Evolutionary conservation across 1,140 invertebrate genomes (phyloP).

Genomic region (Microplitis mediator): DNA sequence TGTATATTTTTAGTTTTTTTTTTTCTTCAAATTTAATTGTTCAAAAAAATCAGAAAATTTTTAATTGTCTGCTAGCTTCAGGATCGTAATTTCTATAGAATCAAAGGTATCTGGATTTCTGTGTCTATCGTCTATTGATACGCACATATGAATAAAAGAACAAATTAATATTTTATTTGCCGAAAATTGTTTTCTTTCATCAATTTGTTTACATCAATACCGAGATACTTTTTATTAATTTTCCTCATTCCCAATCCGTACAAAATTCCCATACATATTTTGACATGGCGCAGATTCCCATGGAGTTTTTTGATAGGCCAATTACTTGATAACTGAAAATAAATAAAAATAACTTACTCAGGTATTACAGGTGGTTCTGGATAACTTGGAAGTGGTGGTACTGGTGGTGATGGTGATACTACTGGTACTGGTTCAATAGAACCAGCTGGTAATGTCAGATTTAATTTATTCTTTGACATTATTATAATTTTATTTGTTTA

Average conservation of each 20-base stretch:
- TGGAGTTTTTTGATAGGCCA: background rate
- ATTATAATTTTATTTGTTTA: constrained; percentile 10
- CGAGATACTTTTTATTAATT: no score
- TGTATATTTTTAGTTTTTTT: no score
- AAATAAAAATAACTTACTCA: constrained; percentile 64
- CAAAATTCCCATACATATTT: no score
- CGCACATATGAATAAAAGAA: no score
- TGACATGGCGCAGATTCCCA: background rate
- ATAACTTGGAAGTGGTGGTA: constrained; percentile 70
- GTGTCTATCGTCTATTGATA: no score
- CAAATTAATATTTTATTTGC: no score
- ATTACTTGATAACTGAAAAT: constrained; percentile 10
- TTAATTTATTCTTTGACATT: constrained; percentile 94
- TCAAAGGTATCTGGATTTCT: background rate
- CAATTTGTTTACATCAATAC: no score
- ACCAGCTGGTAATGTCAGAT: constrained; percentile 86
- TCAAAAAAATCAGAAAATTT: no score
- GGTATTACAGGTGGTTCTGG: constrained; percentile 67
- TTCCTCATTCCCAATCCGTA: no score
- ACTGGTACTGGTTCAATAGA: constrained; percentile 78
- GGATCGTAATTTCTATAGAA: background rate
- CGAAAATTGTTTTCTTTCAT: no score
- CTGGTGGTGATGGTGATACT: constrained; percentile 71
- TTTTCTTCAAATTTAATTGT: no score
- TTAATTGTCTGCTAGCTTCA: no score